Base-by-base conservation (phyloP, 2,797 vertebrate species). In the Macrochelys suwanniensis region DNA sequence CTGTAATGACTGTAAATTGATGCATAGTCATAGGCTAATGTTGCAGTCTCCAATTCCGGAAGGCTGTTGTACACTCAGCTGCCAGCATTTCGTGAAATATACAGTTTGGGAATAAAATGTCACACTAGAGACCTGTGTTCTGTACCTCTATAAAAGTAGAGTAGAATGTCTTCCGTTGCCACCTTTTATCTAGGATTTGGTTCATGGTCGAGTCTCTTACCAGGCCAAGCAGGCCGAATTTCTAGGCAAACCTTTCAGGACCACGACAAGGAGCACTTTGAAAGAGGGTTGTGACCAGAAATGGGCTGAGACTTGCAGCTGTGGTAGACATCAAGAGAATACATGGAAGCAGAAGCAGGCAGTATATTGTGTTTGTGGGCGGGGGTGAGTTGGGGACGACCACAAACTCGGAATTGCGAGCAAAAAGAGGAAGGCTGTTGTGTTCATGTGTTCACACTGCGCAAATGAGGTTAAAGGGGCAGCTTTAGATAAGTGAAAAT, bases 61-160 rank as follows among this genome's bases (percentile, higher is more conserved):
- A 78, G 82, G 45, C 61, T 84, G 79, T 92, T 90, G 61, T 90
- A 50, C 68, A 93, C 47, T 50, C 42, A 53, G 53, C 45, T 3
- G 0, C 50, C 84, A 65, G 59, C 59, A 4, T 59, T 56, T 50
- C 28, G 31, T 28, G 33, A 89, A 21, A 25, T 45, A 42, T 2
- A 26, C 42, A 76, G 28, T 47, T 84, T 89, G 7, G 21, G 12
- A 31, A 51, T 49, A 68, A 85, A 80, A n/a, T 91, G 16, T 84
- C 65, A 16, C 42, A 25, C 42, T 92, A 49, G 9, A 11, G 17
- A 54, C 53, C 33, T 56, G 16, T 57, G 45, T 51, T 74, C 56
- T 71, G 7, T 42, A 56, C 37, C 37, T 42, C 10, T 28, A 31
- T 9, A 57, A 59, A 45, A 19, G 28, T 28, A 59, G 16, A 57